These are phyloP conservation scores for Tautogolabrus adspersus DNA, from an alignment of 2,113 vertebrate genomes.

Conservation along the genomic window DNA sequence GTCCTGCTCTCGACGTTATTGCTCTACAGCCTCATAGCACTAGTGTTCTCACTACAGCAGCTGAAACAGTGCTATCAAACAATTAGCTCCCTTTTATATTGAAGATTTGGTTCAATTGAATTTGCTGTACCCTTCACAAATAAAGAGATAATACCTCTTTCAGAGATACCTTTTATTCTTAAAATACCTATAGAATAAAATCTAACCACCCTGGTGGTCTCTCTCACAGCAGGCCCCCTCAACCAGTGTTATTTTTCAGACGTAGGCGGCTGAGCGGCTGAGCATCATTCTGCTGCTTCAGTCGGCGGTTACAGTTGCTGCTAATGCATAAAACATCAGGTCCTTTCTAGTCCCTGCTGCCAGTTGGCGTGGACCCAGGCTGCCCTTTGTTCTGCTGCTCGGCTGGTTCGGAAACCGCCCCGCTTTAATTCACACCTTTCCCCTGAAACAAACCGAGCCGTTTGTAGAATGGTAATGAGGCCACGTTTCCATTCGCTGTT, in stretches of 20 bases:
- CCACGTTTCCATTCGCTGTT: slow-evolving; percentile 50
- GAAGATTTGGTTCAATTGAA: background rate
- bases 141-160: too few relatives aligned
- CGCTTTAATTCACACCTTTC: slow-evolving; percentile 25
- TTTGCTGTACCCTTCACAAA: background rate
- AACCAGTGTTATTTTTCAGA: background rate
- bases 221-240: background rate
- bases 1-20: slow-evolving; percentile 9
- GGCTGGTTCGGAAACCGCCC: slow-evolving; percentile 27
- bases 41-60: background rate
- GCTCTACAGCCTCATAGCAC: slow-evolving; percentile 1
- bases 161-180: too few relatives aligned
- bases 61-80: slow-evolving; percentile 3
- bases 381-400: slow-evolving; percentile 32
- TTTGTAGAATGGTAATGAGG: slow-evolving; percentile 39
- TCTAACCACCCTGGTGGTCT: background rate
- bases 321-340: slow-evolving; percentile 52
- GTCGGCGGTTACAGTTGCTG: background rate
- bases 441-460: slow-evolving; percentile 30
- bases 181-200: background rate
- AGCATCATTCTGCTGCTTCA: background rate
- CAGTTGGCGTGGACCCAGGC: slow-evolving; percentile 33
- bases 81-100: background rate
- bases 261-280: slow-evolving; percentile 22
- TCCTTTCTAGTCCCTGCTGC: slow-evolving; percentile 34